These are phyloP conservation scores for Xylocampa areola DNA, from an alignment of 2,888 invertebrate species.

Conservation along the genomic window DNA sequence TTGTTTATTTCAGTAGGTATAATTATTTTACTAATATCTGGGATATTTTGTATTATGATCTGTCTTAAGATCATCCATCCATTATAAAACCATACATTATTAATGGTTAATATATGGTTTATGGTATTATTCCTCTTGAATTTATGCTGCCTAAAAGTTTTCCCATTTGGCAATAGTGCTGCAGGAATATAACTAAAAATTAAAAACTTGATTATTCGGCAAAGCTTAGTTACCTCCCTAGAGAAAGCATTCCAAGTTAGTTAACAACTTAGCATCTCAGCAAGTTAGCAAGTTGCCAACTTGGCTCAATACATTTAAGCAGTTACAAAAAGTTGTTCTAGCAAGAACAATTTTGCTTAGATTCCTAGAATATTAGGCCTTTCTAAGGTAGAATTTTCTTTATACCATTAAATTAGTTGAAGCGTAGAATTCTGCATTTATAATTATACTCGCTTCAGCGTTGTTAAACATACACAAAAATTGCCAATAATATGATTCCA, in stretches of 20 bases:
- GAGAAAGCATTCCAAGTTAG: conserved; percentile 21
- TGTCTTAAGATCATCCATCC: too few species aligned
- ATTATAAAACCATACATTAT: too few species aligned
- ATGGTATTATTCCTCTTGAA: too few species aligned
- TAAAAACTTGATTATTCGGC: conserved; percentile 20
- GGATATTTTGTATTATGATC: too few species aligned
- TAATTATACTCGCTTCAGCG: too few species aligned
- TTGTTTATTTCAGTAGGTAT: background rate
- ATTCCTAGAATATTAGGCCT: conserved; percentile 7
- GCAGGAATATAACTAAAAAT: conserved; percentile 10
- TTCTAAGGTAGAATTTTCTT: too few species aligned
- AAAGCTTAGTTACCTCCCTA: conserved; percentile 21
- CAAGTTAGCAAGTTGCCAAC: conserved; percentile 19
- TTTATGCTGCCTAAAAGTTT: background rate
- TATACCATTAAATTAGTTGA: too few species aligned
- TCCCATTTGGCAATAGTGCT: conserved; percentile 2
- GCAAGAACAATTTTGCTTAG: background rate
- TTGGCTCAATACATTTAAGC: conserved; percentile 24
- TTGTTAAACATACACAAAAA: too few species aligned
- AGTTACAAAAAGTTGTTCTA: conserved; percentile 21
- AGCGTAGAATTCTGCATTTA: background rate
- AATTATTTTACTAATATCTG: background rate
- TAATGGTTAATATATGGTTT: too few species aligned
- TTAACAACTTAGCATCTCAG: conserved; percentile 23
- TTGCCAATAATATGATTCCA: too few species aligned